These are phyloP conservation scores for Emmelina monodactyla DNA, from an alignment of 2,888 invertebrate species.

Conservation along the genomic window DNA sequence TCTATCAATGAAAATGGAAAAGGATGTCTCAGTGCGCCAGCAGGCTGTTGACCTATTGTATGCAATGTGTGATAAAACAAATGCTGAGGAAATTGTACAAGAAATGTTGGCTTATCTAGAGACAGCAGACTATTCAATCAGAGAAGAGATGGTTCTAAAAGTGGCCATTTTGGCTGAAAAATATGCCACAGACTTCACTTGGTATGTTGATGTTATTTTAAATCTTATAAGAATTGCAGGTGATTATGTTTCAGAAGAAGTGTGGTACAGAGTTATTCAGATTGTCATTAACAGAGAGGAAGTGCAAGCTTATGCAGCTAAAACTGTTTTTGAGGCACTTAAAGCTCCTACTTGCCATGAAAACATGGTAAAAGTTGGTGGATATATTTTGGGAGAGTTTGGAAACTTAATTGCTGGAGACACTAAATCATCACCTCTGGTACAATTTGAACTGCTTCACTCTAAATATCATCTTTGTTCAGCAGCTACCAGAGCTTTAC, in stretches of 20 bases:
- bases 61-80: slow-evolving; percentile 99
- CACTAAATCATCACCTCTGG: slow-evolving; percentile 93
- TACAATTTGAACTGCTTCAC: slow-evolving; percentile 98
- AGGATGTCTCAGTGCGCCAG: slow-evolving; percentile 97
- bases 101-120: slow-evolving; percentile 99
- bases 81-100: slow-evolving; percentile 98
- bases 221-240: slow-evolving; percentile 99
- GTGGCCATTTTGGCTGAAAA: slow-evolving; percentile 99
- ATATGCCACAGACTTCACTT: slow-evolving; percentile 99
- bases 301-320: slow-evolving; percentile 99
- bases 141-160: slow-evolving; percentile 99
- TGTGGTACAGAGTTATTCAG: slow-evolving; percentile 99
- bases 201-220: slow-evolving; percentile 97
- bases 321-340: slow-evolving; percentile 98
- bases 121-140: slow-evolving; percentile 98
- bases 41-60: slow-evolving; percentile 98
- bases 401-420: slow-evolving; percentile 99
- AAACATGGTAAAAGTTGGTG: slow-evolving; percentile 99
- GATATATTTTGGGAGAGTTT: slow-evolving; percentile 98
- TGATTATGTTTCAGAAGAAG: slow-evolving; percentile 99
- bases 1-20: slow-evolving; percentile 98
- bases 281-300: slow-evolving; percentile 99
- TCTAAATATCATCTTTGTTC: slow-evolving; percentile 99
- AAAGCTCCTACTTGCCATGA: slow-evolving; percentile 99
- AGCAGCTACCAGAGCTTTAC: slow-evolving; percentile 93